phyloP scores from a whole-genome alignment of 1,140 invertebrate genomes.

The Galleria mellonella region DNA sequence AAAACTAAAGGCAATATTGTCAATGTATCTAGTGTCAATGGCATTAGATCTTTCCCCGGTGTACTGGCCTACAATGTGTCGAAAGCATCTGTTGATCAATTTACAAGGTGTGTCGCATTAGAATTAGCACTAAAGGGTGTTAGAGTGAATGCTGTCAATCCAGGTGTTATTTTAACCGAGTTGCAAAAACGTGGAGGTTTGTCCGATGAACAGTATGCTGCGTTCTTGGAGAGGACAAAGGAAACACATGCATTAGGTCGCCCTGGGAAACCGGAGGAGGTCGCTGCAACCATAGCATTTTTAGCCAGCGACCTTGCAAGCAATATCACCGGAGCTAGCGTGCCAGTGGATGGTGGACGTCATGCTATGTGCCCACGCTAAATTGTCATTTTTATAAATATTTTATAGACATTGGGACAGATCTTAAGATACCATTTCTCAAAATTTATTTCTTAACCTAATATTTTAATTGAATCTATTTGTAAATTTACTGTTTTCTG shows the following conservation, averaged over 20 bases:
- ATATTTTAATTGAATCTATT: too few relatives aligned
- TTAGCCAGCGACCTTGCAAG: conserved; percentile 86
- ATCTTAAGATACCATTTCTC: too few relatives aligned
- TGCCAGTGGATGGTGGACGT: conserved; percentile 90
- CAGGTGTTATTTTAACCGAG: conserved; percentile 86
- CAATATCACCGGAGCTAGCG: conserved; percentile 86
- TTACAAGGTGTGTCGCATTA: conserved; percentile 87
- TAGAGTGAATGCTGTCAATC: conserved; percentile 91
- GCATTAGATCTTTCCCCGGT: conserved; percentile 85
- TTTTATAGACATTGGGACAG: too few relatives aligned
- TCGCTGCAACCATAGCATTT: conserved; percentile 89
- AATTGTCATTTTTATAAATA: conserved; percentile 15
- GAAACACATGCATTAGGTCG: conserved; percentile 88
- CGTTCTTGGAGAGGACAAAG: conserved; percentile 84
- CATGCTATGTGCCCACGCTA: conserved; percentile 86
- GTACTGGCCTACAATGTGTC: conserved; percentile 90
- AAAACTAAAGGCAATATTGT: conserved; percentile 90
- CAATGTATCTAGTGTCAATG: conserved; percentile 93
- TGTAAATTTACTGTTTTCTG: too few relatives aligned
- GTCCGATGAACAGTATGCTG: conserved; percentile 79
- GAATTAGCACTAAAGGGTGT: conserved; percentile 88
- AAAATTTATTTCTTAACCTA: too few relatives aligned
- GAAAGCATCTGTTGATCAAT: conserved; percentile 92
- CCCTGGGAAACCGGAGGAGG: conserved; percentile 83
- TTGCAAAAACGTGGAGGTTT: conserved; percentile 86